Conservation (phyloP, 2,113 vertebrate genomes). For the Geococcyx californianus region DNA sequence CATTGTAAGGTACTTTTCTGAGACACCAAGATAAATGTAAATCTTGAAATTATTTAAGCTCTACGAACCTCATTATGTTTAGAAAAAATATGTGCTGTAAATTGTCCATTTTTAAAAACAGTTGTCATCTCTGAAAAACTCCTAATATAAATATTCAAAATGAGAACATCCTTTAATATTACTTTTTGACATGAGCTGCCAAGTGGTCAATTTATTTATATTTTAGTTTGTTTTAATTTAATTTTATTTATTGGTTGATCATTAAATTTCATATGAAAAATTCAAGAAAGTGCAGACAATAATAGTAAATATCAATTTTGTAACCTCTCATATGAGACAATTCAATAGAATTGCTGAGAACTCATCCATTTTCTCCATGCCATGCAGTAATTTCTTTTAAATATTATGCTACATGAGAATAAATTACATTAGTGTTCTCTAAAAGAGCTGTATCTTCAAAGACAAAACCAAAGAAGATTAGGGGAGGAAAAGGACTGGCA, state of each 20-base stretch:
- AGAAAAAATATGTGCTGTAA: not conserved
- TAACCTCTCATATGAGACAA: not conserved
- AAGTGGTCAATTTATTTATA: not conserved
- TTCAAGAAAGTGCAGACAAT: not conserved
- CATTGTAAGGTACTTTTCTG: not conserved
- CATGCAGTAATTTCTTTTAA: not conserved
- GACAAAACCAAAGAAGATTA: not conserved
- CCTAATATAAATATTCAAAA: constrained; percentile 45
- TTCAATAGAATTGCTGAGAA: not conserved
- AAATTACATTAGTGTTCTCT: constrained; percentile 5
- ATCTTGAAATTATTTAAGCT: constrained; percentile 1
- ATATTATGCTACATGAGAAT: constrained; percentile 13
- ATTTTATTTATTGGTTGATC: not conserved
- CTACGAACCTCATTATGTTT: not conserved
- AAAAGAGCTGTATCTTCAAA: not conserved
- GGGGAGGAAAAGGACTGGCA: not conserved
- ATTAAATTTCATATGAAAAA: constrained; percentile 24
- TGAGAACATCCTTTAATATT: not conserved
- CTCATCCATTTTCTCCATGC: not conserved
- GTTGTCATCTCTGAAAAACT: not conserved
- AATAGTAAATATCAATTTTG: constrained; percentile 26
- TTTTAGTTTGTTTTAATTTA: not conserved
- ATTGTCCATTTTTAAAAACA: not conserved
- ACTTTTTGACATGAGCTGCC: not conserved
- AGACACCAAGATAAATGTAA: constrained; percentile 29